phyloP scores from a whole-genome alignment of 2,888 invertebrate species.

The Stenurella melanura region DNA sequence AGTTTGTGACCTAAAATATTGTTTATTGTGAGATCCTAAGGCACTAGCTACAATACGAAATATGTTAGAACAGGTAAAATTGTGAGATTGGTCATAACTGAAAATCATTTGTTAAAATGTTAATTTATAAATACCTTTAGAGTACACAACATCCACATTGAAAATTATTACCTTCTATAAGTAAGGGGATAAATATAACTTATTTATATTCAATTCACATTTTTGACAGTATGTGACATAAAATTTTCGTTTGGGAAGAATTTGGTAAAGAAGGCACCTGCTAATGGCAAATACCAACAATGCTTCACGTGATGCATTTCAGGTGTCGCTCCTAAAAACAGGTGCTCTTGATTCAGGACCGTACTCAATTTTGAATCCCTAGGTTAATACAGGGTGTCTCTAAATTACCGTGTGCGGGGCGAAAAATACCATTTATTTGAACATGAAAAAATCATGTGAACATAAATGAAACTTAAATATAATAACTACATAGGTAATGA shows the following conservation, averaged over 20 bases:
- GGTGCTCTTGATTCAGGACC: slow-evolving; percentile 9
- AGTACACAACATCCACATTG: slow-evolving; percentile 24
- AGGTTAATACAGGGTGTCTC: no score
- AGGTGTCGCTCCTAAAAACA: slow-evolving; percentile 31
- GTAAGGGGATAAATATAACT: slow-evolving; percentile 58
- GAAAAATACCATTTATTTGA: no score
- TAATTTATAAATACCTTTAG: slow-evolving; percentile 28
- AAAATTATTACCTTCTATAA: slow-evolving; percentile 50
- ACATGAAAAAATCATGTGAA: no score
- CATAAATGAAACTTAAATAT: no score
- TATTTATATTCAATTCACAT: slow-evolving; percentile 67
- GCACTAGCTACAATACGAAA: slow-evolving; percentile 20
- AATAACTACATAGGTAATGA: no score
- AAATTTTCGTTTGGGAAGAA: slow-evolving; percentile 43
- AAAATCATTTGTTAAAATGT: not conserved
- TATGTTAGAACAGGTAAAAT: slow-evolving; percentile 12
- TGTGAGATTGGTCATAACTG: not conserved
- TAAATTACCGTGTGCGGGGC: no score
- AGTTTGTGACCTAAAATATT: slow-evolving; percentile 40
- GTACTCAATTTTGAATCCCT: not conserved
- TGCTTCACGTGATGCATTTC: slow-evolving; percentile 16
- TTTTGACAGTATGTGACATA: slow-evolving; percentile 59
- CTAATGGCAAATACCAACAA: slow-evolving; percentile 25
- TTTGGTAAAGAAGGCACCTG: slow-evolving; percentile 45
- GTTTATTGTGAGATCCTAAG: slow-evolving; percentile 23